These are phyloP conservation scores for Erinaceus europaeus DNA, from an alignment of 2,113 vertebrate species.

Conservation along the genomic window DNA sequence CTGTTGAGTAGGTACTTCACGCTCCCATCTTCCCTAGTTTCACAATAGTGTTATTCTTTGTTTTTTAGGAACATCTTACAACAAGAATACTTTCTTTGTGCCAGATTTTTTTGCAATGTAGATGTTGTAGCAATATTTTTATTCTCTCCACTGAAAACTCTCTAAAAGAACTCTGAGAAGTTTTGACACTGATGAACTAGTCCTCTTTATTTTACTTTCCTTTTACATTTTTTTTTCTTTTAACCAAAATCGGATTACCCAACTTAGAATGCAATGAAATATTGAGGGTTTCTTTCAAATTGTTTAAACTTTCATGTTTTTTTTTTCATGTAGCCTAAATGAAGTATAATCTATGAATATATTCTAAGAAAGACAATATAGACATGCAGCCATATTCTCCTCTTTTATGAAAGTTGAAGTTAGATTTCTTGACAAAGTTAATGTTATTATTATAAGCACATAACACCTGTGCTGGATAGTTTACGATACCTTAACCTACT, in stretches of 20 bases:
- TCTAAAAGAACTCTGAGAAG: not conserved
- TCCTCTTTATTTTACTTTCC: not conserved
- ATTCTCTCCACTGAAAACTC: too few relatives aligned
- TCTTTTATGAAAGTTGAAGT: not conserved
- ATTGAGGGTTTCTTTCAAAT: not conserved
- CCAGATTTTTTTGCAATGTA: not conserved
- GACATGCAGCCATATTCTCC: not conserved
- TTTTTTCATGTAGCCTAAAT: not conserved
- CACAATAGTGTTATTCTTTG: not conserved
- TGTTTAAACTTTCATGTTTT: not conserved
- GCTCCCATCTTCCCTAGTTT: not conserved
- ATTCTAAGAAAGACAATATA: not conserved
- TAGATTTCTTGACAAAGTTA: not conserved
- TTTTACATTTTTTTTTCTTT: not conserved
- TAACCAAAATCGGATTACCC: not conserved
- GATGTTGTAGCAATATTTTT: not conserved
- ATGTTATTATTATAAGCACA: conserved; percentile 6
- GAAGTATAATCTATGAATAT: not conserved
- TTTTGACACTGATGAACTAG: not conserved
- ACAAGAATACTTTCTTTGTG: not conserved
- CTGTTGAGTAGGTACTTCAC: not conserved
- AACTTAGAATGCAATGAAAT: not conserved
- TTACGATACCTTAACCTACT: not conserved
- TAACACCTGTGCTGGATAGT: not conserved
- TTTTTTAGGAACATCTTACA: conserved; percentile 14